Evolutionary conservation across 2,113 vertebrate genomes (phyloP).

Genomic region (Callithrix jacchus): DNA sequence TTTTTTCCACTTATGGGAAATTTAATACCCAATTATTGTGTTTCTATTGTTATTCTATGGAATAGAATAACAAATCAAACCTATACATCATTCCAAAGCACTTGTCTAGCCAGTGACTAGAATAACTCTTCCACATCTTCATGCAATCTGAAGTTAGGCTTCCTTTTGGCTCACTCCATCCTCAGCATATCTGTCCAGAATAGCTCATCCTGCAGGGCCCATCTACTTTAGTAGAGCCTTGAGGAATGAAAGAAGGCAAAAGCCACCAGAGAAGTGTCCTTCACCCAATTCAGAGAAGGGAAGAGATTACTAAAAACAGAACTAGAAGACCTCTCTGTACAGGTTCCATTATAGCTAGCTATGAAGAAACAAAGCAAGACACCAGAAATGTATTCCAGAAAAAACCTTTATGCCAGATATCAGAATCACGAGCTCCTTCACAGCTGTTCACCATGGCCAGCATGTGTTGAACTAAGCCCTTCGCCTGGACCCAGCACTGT

Average conservation of each 20-base stretch:
- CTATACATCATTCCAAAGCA: not conserved
- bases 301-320: not conserved
- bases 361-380: not conserved
- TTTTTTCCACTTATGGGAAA: not conserved
- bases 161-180: not conserved
- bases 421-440: not conserved
- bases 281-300: not conserved
- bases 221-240: not conserved
- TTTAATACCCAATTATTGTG: not conserved
- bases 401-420: not conserved
- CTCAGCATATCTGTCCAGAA: not conserved
- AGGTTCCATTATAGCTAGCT: not conserved
- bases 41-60: no score
- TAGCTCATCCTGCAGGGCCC: not conserved
- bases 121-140: not conserved
- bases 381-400: not conserved
- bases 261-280: not conserved
- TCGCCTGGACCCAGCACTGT: not conserved
- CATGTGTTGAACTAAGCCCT: not conserved
- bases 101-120: not conserved
- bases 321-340: not conserved
- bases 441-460: not conserved
- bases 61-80: slow-evolving; percentile 18
- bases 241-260: not conserved
- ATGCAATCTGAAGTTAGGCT: not conserved